Evolutionary conservation across 2,797 vertebrate species (phyloP), one percentile per base, ranked within the genome.

Genomic region (Macroramphosus scolopax): DNA sequence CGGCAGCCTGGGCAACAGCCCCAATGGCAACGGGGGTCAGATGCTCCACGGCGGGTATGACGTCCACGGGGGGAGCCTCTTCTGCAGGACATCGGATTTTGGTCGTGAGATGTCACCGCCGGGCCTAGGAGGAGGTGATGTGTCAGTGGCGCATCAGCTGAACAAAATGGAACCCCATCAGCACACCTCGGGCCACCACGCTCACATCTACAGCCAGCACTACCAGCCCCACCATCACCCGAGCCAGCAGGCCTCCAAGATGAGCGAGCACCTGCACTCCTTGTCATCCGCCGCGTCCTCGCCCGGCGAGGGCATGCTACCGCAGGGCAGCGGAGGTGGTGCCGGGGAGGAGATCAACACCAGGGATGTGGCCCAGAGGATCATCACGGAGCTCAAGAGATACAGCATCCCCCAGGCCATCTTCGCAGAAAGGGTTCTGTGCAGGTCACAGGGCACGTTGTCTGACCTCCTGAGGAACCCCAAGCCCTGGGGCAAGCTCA

Each of bases 361-460:
- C 77, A 79, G 89, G 70, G 92, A 93, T 11, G 90, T 93, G 78
- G 92, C 92, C 73, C 90, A 92, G 83, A 82, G 90, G 79, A 92
- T 93, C 82, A 92, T 93, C 80, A 91, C 87, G 0, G 92, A 93
- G 83, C 86, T 93, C 58, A 93, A 93, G 81, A 71, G 90, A 35
- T 92, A 92, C 88, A 92, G 92, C 89, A 93, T 93, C 80, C 92
- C 92, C 3, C 92, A 93, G 79, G 92, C 92, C 63, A 91, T 93
- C 80, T 93, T 93, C 5, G 92, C 92, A 0, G 90, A 92, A 81
- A 80, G 91, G 74, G 91, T 93, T 44, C 85, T 93, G 63, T 92
- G 91, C 60, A 72, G 92, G 68, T 93, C 92, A 37, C 92, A 93
- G 80, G 92, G 92, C 55, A 93, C 92, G 1, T 78, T 92, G 68